Evolutionary conservation across 2,797 vertebrate genomes (phyloP), one percentile per base, ranked within the genome.

Genomic region (Eupleurogrammus muticus): DNA sequence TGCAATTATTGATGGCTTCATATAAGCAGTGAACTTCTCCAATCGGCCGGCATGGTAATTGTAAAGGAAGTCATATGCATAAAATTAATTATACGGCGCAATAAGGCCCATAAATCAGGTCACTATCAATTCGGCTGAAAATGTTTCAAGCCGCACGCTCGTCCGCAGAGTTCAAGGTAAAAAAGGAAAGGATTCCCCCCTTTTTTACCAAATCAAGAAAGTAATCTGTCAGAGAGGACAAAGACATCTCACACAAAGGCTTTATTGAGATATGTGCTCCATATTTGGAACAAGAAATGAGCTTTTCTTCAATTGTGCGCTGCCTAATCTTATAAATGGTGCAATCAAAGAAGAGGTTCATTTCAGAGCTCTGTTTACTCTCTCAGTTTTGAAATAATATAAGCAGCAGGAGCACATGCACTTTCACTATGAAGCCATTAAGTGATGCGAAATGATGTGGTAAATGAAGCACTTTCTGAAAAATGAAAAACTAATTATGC

Each of bases 11-110:
- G 93, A 94, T 94, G 93, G 83, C 93, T 94, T 96, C 94, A 94
- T 94, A 94, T 92, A 94, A 90, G 94, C 94, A 93, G 94, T 90
- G 92, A 95, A 95, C 93, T 94, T 94, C 96, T 94, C 94, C 95
- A 96, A 94, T 95, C 91, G 91, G 89, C 88, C 89, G 69, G 73
- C 86, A 87, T 81, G 87, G 95, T 96, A 96, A 98, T 96, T 95
- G 95, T 96, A 94, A 94, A 94, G 94, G 96, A 96, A 97, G 94
- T 95, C 95, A 96, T 96, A 96, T 96, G 95, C 96, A 97, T 96
- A 97, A 96, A 96, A 96, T 97, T 96, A 96, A 96, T 97, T 95
- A 94, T 94, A 87, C 92, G 66, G 80, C 89, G 92, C 94, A 95
- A 95, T 93, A 96, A 89, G 90, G 92, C 94, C 93, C 95, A 97